Conservation (phyloP, 2,113 vertebrate genomes). For the Malurus melanocephalus region DNA sequence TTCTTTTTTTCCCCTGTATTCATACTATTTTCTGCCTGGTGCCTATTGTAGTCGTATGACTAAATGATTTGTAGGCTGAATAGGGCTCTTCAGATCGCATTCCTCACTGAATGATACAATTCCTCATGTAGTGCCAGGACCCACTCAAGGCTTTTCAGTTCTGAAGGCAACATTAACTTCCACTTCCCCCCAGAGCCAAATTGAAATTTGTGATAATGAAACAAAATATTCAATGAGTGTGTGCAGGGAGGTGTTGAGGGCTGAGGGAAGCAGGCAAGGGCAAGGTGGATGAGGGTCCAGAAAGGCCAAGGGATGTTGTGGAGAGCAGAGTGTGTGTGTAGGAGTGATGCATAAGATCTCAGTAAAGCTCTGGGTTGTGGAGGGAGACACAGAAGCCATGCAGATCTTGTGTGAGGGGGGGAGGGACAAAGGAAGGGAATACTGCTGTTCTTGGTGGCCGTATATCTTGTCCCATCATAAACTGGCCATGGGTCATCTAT, state of each 20-base stretch:
- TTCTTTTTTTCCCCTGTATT: neutral
- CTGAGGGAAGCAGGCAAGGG: neutral
- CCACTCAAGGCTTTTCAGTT: slow-evolving; percentile 34
- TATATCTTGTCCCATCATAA: neutral
- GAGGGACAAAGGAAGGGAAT: neutral
- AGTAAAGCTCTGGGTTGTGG: neutral
- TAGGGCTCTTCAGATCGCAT: slow-evolving; percentile 39
- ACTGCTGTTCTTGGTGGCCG: neutral
- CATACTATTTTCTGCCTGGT: slow-evolving; percentile 24
- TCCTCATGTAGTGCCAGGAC: neutral
- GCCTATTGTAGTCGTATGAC: slow-evolving; percentile 35
- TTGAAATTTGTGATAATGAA: neutral
- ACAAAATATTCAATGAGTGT: neutral
- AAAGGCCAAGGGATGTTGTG: neutral
- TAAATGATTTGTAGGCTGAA: slow-evolving; percentile 32
- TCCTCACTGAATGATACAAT: slow-evolving; percentile 34
- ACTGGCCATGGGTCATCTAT: neutral
- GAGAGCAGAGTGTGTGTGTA: neutral
- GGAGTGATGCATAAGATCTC: neutral
- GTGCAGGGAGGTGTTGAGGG: neutral
- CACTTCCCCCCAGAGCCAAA: neutral
- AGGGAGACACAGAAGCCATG: neutral
- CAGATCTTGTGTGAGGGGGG: neutral
- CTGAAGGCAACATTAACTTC: slow-evolving; percentile 7
- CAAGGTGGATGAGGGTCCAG: neutral